Evolutionary conservation across 1,140 invertebrate species (phyloP), one percentile per base, ranked within the genome.

Genomic region (Bombus superbus): DNA sequence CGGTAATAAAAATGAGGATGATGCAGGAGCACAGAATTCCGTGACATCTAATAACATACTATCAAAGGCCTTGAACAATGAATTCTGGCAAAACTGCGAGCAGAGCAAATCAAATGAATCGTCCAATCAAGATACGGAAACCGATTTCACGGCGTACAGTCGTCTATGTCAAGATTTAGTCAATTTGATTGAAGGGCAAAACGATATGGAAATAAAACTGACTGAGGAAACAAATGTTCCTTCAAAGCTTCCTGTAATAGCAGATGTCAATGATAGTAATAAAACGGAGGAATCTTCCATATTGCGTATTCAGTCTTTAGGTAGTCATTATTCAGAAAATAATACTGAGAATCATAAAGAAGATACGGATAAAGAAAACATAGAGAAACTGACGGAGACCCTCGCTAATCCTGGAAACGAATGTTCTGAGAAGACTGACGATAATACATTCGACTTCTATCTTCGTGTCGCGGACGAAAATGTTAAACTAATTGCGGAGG

Each of bases 161-260:
- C 87, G 89, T 13, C 44, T 91, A 35, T 91, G 90, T 74, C 90
- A 91, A 90, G 89, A 91, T 75, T 72, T 91, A 40, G 89, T 91
- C 28, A 88, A 91, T 64, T 71, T 91, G 25, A 90, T 90, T 18
- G 86, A 88, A 44, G 47, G 47, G 9, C 68, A 81, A 18, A 66
- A 90, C 28, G 84, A 80, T 15, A 38, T 35, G n/a, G 72, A 76
- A 22, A 3, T 28, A 22, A 47, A 44, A 35, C 40, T 22, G 42
- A 88, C 38, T 1, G 38, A 71, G 22, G 66, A 57, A 44, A 22
- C 59, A n/a, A 42, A 25, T 4, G 42, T 53, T 57, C n/a, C 6
- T 40, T 73, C 71, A 10, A n/a, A 73, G 42, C 28, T 73, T 73
- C 28, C 47, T 22, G 22, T 44, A 28, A 83, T 59, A 76, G 35